Conservation (phyloP, 2,113 vertebrate species). For the Bathybates hornii region DNA sequence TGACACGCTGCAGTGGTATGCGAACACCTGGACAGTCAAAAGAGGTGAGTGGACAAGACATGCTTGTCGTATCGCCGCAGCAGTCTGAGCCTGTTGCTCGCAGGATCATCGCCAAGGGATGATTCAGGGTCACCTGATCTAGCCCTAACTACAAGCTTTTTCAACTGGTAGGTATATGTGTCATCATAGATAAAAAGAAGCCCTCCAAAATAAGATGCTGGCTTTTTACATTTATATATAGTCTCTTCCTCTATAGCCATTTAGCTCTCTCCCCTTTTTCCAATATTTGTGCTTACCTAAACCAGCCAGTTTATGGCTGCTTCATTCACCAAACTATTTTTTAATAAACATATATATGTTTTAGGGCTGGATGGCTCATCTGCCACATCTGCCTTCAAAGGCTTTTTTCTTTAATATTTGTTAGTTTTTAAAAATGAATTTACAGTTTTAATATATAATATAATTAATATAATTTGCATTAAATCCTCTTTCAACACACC, state of each 20-base stretch:
- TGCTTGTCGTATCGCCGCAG: not conserved
- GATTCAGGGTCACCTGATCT: not conserved
- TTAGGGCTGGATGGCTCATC: not conserved
- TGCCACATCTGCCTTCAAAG: not conserved
- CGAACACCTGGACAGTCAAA: not conserved
- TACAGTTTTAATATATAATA: not conserved
- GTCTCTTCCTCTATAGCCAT: not conserved
- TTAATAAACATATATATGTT: not conserved
- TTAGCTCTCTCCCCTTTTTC: not conserved
- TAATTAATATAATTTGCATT: not conserved
- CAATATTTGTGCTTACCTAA: not conserved
- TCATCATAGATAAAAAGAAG: not conserved
- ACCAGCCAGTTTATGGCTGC: rapidly evolving
- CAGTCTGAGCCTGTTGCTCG: not conserved
- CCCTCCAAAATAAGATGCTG: not conserved
- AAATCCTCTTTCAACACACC: not conserved
- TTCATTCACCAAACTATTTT: not conserved
- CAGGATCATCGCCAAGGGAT: not conserved
- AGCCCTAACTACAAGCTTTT: not conserved
- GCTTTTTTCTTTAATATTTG: not conserved
- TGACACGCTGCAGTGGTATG: not conserved
- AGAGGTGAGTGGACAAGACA: not conserved
- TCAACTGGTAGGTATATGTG: not conserved
- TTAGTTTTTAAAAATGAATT: not conserved
- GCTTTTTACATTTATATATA: not conserved